A percentile compares a stretch with the other conserved stretches of the same genome.
phyloP scores from a whole-genome alignment of 2,888 invertebrate genomes.

The Orthosia gracilis region DNA sequence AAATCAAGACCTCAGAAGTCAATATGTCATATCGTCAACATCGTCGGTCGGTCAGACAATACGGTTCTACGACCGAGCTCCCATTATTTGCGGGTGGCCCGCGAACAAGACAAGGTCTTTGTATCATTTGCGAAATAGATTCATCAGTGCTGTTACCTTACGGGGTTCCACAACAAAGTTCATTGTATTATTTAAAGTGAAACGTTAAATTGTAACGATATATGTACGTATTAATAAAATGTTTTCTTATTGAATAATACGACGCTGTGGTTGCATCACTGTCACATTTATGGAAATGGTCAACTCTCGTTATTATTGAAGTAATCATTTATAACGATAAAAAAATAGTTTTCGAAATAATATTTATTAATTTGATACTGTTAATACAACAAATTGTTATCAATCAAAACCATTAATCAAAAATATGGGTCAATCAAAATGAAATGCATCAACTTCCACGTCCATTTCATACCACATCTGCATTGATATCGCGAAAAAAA shows the following conservation, averaged over 20 bases:
- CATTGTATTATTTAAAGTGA: slow-evolving; percentile 46
- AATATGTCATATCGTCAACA: slow-evolving; percentile 79
- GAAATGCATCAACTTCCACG: not conserved
- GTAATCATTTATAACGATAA: not conserved
- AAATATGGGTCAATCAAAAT: not conserved
- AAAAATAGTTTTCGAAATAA: not conserved
- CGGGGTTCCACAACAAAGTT: slow-evolving; percentile 65
- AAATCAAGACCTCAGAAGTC: slow-evolving; percentile 77
- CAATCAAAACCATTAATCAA: not conserved
- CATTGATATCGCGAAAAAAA: slow-evolving; percentile 5
- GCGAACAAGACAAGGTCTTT: slow-evolving; percentile 73
- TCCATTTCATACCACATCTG: slow-evolving; percentile 20
- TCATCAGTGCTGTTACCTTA: slow-evolving; percentile 80
- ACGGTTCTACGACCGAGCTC: slow-evolving; percentile 69
- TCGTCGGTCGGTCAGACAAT: slow-evolving; percentile 75
- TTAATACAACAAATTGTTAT: not conserved
- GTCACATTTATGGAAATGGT: not conserved
- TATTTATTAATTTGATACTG: not conserved
- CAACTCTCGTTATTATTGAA: no score
- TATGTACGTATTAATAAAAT: slow-evolving; percentile 27
- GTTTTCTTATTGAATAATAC: slow-evolving; percentile 5
- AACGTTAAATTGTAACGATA: slow-evolving; percentile 43
- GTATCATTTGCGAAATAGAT: slow-evolving; percentile 79
- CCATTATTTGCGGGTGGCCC: slow-evolving; percentile 87
- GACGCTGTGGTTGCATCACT: not conserved